Evolutionary conservation across 2,797 vertebrate species (phyloP), one percentile per base, ranked within the genome.

Genomic region (Tauraco hartlaubi): DNA sequence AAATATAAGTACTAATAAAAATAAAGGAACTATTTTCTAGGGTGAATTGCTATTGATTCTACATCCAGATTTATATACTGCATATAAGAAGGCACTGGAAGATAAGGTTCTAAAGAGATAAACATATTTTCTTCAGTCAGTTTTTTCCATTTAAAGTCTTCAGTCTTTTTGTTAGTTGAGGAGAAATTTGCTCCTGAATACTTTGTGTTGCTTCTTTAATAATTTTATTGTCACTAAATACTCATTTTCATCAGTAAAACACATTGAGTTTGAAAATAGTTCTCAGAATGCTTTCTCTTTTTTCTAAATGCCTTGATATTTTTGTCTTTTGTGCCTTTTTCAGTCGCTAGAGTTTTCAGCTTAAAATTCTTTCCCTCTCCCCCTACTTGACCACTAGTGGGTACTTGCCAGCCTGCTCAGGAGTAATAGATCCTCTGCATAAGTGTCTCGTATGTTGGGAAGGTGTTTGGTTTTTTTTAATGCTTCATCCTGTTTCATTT

Each of bases 321-420:
- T 64, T 79, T 91, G 7, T 78, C 31, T 56, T 41, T 51, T 41
- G 68, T 95, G 69, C 80, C 90, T 95, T 91, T 73, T 91, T 58
- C 14, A 49, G 29, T 63, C 4, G 1, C 13, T 51, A 28, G 37
- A 61, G 23, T 73, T 88, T 73, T 74, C 37, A 80, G 14, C 44
- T 78, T 74, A 49, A 74, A 85, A 52, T 85, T 83, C 6, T 63
- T 81, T 75, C n/a, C 3, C 81, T 9, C 9, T 62, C 46, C 9
- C 8, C 22, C 5, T 1, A 15, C 7, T 22, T 62, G 25, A 48
- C 33, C 35, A 81, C 28, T 12, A 48, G 6, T 28, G 11, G 31
- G 22, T 87, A 62, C 28, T 92, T 92, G 15, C 63, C 44, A 73
- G 20, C 49, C 33, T 87, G 44, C 83, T 94, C 88, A 88, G 88